A percentile compares a stretch with the other conserved stretches of the same genome.
Conservation (phyloP, 1,140 invertebrate species). For the Psilanteris sp. region DNA sequence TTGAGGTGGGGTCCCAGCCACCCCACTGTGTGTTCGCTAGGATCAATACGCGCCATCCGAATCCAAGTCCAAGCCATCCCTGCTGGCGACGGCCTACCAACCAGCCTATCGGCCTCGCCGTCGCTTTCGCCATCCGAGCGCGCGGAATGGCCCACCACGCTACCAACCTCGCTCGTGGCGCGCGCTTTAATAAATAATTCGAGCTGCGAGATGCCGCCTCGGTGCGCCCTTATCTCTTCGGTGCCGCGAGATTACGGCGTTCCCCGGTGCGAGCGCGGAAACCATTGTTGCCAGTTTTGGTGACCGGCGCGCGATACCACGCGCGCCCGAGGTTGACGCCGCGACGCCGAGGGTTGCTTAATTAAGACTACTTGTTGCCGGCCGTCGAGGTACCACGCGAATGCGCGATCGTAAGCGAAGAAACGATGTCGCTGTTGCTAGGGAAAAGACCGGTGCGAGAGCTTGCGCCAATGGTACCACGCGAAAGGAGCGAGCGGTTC, state of each 20-base stretch:
- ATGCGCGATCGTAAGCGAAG: neutral
- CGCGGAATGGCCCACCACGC: constrained; percentile 55
- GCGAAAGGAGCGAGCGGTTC: too few relatives aligned
- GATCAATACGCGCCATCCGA: constrained; percentile 79
- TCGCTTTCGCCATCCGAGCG: constrained; percentile 64
- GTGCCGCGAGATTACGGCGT: neutral
- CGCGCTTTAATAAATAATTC: constrained; percentile 49
- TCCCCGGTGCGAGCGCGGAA: neutral
- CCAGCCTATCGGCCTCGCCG: constrained; percentile 62
- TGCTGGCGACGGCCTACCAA: constrained; percentile 62
- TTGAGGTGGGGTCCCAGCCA: constrained; percentile 78
- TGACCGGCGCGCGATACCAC: constrained; percentile 9
- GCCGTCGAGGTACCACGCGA: constrained; percentile 5
- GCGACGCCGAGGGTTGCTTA: neutral
- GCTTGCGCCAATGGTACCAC: too few relatives aligned
- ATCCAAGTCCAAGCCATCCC: constrained; percentile 76
- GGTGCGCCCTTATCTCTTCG: neutral
- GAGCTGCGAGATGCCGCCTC: constrained; percentile 26
- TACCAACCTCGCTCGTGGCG: constrained; percentile 45
- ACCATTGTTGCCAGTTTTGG: constrained; percentile 8
- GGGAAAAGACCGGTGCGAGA: neutral
- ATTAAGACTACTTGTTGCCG: constrained; percentile 1
- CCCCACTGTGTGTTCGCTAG: constrained; percentile 75
- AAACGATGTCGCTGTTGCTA: constrained; percentile 8
- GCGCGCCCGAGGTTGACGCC: neutral